A percentile compares a stretch with the other conserved stretches of the same genome.
Conservation (phyloP, 2,797 vertebrate species). For the Microtus agrestis region DNA sequence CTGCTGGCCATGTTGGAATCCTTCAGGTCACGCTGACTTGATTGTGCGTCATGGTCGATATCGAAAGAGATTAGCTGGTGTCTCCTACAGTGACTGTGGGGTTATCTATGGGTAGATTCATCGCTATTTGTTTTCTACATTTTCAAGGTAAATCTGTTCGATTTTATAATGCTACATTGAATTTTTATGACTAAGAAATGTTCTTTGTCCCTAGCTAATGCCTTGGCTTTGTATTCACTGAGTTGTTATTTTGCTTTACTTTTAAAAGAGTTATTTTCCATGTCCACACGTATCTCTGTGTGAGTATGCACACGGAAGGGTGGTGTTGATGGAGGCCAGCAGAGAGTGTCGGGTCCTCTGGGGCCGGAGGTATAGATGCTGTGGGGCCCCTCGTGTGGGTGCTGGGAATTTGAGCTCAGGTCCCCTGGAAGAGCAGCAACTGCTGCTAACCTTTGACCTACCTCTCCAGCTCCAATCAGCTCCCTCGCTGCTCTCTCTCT, state of each 20-base stretch:
- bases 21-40: background rate
- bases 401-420: background rate
- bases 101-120: background rate
- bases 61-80: background rate
- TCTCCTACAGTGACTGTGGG: background rate
- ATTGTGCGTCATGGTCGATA: background rate
- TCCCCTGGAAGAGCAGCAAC: background rate
- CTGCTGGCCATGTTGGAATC: background rate
- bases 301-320: background rate
- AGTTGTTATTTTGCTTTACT: background rate
- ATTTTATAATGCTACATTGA: slow-evolving; percentile 15
- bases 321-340: background rate
- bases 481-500: background rate
- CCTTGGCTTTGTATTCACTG: background rate
- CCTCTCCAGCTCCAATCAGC: background rate
- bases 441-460: background rate
- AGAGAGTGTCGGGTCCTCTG: too few species aligned
- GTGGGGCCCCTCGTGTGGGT: background rate
- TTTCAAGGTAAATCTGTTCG: background rate
- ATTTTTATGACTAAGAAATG: background rate
- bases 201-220: background rate
- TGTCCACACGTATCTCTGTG: background rate
- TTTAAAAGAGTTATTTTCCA: background rate
- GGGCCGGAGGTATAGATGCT: background rate
- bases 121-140: background rate